A percentile compares a stretch with the other conserved stretches of the same genome.
phyloP scores from a whole-genome alignment of 2,797 vertebrate species.

The Mareca strepera region DNA sequence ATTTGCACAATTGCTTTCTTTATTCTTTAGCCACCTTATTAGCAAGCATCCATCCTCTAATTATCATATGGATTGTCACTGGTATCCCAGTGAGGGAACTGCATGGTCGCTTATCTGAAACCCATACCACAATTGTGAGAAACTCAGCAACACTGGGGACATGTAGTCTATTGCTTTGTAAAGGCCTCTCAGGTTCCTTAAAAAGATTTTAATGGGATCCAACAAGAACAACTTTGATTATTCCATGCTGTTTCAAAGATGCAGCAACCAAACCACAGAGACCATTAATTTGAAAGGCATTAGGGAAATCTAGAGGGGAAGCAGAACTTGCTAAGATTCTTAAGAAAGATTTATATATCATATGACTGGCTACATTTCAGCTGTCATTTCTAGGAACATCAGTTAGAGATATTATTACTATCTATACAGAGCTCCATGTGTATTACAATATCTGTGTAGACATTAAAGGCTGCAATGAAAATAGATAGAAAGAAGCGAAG shows the following conservation, averaged over 20 bases:
- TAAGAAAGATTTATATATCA: constrained; percentile 37
- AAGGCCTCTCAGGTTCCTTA: background rate
- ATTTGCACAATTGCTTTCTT: background rate
- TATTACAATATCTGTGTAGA: background rate
- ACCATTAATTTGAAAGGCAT: constrained; percentile 23
- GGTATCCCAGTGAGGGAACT: background rate
- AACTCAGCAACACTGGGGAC: background rate
- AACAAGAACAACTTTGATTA: background rate
- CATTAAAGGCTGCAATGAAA: background rate
- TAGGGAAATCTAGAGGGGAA: constrained; percentile 34
- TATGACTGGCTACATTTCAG: constrained; percentile 20
- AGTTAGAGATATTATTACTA: background rate
- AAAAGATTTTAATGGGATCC: background rate
- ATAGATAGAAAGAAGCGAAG: background rate
- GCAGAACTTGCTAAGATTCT: background rate
- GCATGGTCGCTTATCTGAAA: background rate
- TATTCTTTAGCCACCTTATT: background rate
- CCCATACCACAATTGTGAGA: background rate
- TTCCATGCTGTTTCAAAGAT: background rate
- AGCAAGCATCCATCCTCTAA: background rate
- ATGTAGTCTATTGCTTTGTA: background rate
- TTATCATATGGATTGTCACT: background rate
- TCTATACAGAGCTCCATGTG: background rate
- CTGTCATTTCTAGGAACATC: constrained; percentile 32
- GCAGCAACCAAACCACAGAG: background rate